These are phyloP conservation scores for Meteorus sp. DNA, from an alignment of 1,140 invertebrate genomes.

Conservation along the genomic window DNA sequence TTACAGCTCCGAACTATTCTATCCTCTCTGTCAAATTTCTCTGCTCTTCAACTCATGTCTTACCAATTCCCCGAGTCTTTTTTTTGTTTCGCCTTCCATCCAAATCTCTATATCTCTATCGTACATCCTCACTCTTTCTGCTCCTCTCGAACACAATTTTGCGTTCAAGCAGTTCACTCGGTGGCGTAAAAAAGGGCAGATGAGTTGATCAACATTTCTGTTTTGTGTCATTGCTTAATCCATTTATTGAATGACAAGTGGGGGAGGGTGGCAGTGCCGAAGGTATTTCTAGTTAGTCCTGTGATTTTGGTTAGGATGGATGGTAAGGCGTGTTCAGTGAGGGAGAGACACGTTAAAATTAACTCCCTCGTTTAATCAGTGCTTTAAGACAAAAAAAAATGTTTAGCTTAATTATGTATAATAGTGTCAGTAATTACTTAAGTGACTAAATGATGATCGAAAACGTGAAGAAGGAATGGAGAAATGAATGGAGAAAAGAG, in stretches of 20 bases:
- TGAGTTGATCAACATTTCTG: not conserved
- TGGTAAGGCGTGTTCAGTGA: constrained; percentile 50
- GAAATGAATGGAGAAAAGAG: not conserved
- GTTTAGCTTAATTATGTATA: constrained; percentile 41
- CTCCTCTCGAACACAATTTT: not conserved
- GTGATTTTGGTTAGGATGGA: constrained; percentile 57
- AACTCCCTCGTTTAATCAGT: constrained; percentile 60
- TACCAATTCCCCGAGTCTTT: too few species aligned
- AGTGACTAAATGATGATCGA: constrained; percentile 17
- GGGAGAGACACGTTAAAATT: constrained; percentile 56
- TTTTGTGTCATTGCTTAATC: not conserved
- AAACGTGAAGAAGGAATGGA: constrained; percentile 25
- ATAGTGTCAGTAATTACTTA: constrained; percentile 22
- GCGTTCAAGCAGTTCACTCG: not conserved
- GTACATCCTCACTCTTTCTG: not conserved
- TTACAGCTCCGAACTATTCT: too few species aligned
- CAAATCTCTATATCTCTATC: not conserved
- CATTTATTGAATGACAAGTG: not conserved
- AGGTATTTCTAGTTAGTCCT: constrained; percentile 59
- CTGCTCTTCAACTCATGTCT: too few species aligned
- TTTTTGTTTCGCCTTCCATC: too few species aligned
- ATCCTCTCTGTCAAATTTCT: too few species aligned
- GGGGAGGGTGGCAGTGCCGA: constrained; percentile 36
- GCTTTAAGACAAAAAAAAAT: constrained; percentile 55
- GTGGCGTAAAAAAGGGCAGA: not conserved